Base-by-base conservation (phyloP, 2,888 invertebrate species). In the Megalurothrips usitatus region DNA sequence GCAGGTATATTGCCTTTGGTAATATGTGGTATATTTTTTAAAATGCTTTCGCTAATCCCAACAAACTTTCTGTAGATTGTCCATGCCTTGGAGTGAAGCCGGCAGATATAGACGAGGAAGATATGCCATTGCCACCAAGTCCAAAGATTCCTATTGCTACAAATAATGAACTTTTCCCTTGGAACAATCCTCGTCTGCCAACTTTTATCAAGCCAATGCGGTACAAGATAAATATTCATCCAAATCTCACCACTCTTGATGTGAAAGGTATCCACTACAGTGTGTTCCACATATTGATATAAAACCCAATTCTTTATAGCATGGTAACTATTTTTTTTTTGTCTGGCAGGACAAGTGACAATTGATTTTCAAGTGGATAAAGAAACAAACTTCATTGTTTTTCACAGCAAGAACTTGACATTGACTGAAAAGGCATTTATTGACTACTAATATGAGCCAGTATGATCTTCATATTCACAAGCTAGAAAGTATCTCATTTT, bases 181-280 rank as follows among this genome's bases (percentile, higher is more conserved):
- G 94, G 94, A 90, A 92, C 85, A 91, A 92, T 86, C 89, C 92
- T 84, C 90, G 95, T 83, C 90, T 97, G 84, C 96, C 96, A 0
- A 91, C 91, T 63, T 93, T 92, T 86, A 91, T 93, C 78, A 92
- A 92, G 86, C 96, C 97, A 19, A 90, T 93, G 84, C 92, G 94
- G 84, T 98, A 98, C 87, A 94, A 93, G 86, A 91, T 98, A 81
- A 95, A 94, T 88, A 92, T 98, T 84, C 96, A 97, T 88, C 97
- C 98, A 12, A 97, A 98, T 87, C 89, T 98, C 81, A 96, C 96
- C 79, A 95, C 96, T 26, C 92, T 95, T 81, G 94, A 94, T 87
- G 92, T 97, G 80, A 93, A 93, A 90, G 98, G 97, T 93, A 88
- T 86, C 0, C 63, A 14, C 14, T 34, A 19, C n/a, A 78, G 26